These are phyloP conservation scores for Mycetomoellerius zeteki DNA, from an alignment of 1,140 invertebrate species.

Conservation along the genomic window DNA sequence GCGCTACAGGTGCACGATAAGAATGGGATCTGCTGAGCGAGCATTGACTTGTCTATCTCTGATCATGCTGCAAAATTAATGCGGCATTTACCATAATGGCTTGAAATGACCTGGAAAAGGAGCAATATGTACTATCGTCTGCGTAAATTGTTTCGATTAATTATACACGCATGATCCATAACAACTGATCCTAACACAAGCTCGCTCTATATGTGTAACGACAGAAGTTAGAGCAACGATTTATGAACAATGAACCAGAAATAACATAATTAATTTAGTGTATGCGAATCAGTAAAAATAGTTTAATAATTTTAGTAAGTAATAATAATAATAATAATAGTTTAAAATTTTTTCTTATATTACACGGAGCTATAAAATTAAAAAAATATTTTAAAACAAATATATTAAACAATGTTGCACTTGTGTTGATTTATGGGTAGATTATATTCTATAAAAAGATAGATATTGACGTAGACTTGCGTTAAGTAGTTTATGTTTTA, in stretches of 20 bases:
- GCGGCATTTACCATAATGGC: slow-evolving; percentile 75
- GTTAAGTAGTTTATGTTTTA: slow-evolving; percentile 8
- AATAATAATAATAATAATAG: no score
- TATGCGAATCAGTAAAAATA: not conserved
- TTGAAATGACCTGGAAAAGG: slow-evolving; percentile 67
- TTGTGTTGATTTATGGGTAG: not conserved
- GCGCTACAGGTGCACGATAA: slow-evolving; percentile 48
- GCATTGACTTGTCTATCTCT: slow-evolving; percentile 73
- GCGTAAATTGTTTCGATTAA: slow-evolving; percentile 35
- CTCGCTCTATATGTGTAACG: no score
- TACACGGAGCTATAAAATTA: not conserved
- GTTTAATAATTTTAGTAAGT: no score
- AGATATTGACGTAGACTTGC: not conserved
- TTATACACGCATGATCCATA: slow-evolving; percentile 44
- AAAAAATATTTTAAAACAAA: not conserved
- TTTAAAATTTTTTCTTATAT: not conserved
- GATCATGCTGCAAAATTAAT: slow-evolving; percentile 77
- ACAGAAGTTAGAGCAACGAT: not conserved
- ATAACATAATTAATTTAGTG: not conserved
- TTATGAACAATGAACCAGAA: slow-evolving; percentile 9
- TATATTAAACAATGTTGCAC: not conserved
- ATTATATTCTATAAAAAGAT: not conserved
- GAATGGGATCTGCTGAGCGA: slow-evolving; percentile 54
- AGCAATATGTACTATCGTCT: slow-evolving; percentile 16
- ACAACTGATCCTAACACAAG: slow-evolving; percentile 58